Evolutionary conservation across 2,113 vertebrate species (phyloP).

Genomic region (Epinephelus cyanopodus): DNA sequence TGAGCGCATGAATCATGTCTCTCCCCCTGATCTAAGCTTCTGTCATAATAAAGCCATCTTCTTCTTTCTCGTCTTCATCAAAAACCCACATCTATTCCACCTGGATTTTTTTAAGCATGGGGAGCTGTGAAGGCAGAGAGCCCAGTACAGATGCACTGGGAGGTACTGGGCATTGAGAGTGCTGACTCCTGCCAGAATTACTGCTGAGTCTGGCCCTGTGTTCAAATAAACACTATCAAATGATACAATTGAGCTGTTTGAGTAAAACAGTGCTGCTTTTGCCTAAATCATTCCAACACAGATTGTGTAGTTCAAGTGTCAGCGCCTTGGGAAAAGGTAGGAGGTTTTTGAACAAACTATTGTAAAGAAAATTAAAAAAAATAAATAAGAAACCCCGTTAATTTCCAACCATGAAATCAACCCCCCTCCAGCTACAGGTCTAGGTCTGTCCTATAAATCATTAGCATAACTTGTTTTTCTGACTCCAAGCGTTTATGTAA

Average conservation of each 20-base stretch:
- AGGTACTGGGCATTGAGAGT: constrained; percentile 49
- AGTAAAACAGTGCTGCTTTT: constrained; percentile 36
- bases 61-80: constrained; percentile 20
- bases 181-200: constrained; percentile 64
- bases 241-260: constrained; percentile 48
- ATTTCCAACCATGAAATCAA: constrained; percentile 46
- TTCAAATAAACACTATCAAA: constrained; percentile 55
- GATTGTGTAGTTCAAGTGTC: constrained; percentile 28
- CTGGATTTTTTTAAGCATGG: constrained; percentile 28
- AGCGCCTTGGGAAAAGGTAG: constrained; percentile 28
- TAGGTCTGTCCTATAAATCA: constrained; percentile 25
- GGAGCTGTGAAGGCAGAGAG: constrained; percentile 51
- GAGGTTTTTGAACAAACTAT: constrained; percentile 20
- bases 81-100: constrained; percentile 37
- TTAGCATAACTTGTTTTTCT: constrained; percentile 49
- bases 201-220: constrained; percentile 59
- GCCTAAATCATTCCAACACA: constrained; percentile 28
- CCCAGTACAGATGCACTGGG: constrained; percentile 60
- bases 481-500: constrained; percentile 33
- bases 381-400: no score
- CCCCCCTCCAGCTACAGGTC: constrained; percentile 15
- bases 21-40: background rate
- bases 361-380: background rate
- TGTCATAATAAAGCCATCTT: constrained; percentile 31
- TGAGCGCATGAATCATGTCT: background rate